Percentiles rank a stretch among this genome's conserved stretches.
Evolutionary conservation across 2,888 invertebrate genomes (phyloP).

Genomic region (Alloplasta piceator): DNA sequence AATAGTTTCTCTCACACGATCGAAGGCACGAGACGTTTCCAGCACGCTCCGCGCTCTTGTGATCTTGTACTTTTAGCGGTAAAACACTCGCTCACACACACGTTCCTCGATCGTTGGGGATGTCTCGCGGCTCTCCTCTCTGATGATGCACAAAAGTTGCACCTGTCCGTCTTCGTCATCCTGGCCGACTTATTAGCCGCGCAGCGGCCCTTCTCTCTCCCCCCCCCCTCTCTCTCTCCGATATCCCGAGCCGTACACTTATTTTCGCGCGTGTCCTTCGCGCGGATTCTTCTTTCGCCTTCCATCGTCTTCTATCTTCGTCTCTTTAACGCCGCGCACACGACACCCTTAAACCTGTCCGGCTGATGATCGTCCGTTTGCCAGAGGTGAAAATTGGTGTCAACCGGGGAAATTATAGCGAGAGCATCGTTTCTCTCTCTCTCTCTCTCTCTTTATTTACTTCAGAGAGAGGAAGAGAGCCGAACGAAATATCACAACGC

Average conservation of each 20-base stretch:
- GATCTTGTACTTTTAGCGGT: not conserved
- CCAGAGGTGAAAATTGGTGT: slow-evolving; percentile 67
- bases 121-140: slow-evolving; percentile 37
- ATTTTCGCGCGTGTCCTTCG: slow-evolving; percentile 58
- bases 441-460: slow-evolving; percentile 30
- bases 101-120: not conserved
- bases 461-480: slow-evolving; percentile 12
- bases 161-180: slow-evolving; percentile 74
- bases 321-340: not conserved
- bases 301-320: not conserved
- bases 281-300: slow-evolving; percentile 34
- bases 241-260: slow-evolving; percentile 34
- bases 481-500: slow-evolving; percentile 17
- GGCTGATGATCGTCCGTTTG: slow-evolving; percentile 48
- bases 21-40: no score
- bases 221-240: not conserved
- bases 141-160: slow-evolving; percentile 55
- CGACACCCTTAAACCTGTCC: slow-evolving; percentile 24
- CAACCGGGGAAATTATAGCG: slow-evolving; percentile 44
- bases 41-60: no score
- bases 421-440: slow-evolving; percentile 16
- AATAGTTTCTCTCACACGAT: no score
- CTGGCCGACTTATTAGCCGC: slow-evolving; percentile 67
- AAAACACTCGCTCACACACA: slow-evolving; percentile 1
- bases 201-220: slow-evolving; percentile 51